Conservation (phyloP, 2,797 vertebrate genomes). For the Enteromius viviparus region DNA sequence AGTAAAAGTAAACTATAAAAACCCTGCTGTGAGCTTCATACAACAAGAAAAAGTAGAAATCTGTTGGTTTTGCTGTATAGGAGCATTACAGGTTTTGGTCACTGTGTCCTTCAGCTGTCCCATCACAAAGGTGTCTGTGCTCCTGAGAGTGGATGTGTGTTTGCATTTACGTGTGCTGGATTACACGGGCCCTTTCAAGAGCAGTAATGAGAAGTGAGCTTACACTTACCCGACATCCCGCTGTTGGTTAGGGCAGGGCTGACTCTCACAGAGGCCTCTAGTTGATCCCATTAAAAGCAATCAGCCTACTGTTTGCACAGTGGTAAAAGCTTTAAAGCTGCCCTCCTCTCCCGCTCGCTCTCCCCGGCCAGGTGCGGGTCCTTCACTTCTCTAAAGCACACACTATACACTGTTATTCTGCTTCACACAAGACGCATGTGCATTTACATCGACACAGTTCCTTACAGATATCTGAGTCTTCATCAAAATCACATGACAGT, state of each 20-base stretch:
- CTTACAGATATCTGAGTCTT: neutral
- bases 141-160: constrained; percentile 37
- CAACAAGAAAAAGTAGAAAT: neutral
- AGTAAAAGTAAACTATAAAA: neutral
- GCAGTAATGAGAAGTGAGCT: constrained; percentile 48
- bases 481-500: neutral
- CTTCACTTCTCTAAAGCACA: constrained; percentile 15
- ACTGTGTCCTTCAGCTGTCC: constrained; percentile 10
- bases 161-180: constrained; percentile 51
- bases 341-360: constrained; percentile 40
- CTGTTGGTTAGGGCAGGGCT: constrained; percentile 38
- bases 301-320: constrained; percentile 65
- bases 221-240: constrained; percentile 51
- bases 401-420: constrained; percentile 4
- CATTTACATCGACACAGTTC: neutral
- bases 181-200: constrained; percentile 46
- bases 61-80: neutral
- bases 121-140: constrained; percentile 38
- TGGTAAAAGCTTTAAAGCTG: constrained; percentile 56
- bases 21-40: neutral
- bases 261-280: constrained; percentile 64
- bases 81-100: neutral
- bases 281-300: constrained; percentile 79
- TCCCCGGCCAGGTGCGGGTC: constrained; percentile 27
- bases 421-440: neutral